These are phyloP conservation scores for Drosophila parabipectinata DNA, from an alignment of 1,140 invertebrate species.

Conservation along the genomic window DNA sequence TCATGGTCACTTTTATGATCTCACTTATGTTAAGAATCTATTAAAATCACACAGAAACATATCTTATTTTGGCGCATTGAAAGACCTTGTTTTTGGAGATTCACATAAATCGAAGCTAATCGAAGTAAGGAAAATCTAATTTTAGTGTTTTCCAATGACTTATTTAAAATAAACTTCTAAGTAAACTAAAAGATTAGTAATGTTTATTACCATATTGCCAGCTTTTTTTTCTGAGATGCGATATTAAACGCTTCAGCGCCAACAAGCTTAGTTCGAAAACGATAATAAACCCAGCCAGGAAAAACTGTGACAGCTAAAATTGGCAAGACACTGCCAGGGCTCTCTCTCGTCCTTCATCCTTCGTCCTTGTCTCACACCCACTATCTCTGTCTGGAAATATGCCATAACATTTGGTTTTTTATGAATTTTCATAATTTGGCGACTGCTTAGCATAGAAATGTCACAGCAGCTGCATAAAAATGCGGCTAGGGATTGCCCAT, in stretches of 20 bases:
- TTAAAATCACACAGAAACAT: too few species aligned
- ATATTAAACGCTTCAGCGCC: slow-evolving; percentile 64
- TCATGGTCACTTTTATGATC: too few species aligned
- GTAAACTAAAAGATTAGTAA: neutral
- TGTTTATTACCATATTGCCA: neutral
- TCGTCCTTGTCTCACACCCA: slow-evolving; percentile 4
- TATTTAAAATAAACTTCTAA: neutral
- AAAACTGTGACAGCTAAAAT: slow-evolving; percentile 49
- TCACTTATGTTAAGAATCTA: too few species aligned
- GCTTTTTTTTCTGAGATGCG: slow-evolving; percentile 31
- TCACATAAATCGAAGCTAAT: neutral
- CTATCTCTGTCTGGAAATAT: slow-evolving; percentile 52
- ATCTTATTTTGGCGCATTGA: too few species aligned
- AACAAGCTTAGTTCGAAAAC: slow-evolving; percentile 71
- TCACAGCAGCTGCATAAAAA: slow-evolving; percentile 77
- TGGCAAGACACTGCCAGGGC: slow-evolving; percentile 41
- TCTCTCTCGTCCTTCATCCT: neutral
- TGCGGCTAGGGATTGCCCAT: slow-evolving; percentile 55
- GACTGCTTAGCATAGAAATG: slow-evolving; percentile 80
- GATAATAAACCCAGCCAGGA: slow-evolving; percentile 49
- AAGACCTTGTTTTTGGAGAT: too few species aligned
- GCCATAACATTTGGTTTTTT: slow-evolving; percentile 79
- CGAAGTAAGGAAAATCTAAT: neutral
- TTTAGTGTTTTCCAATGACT: neutral
- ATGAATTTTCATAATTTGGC: slow-evolving; percentile 81